Percentiles rank a stretch among this genome's conserved stretches.
phyloP scores from a whole-genome alignment of 2,797 vertebrate genomes.

The Pseudomugil tenellus region DNA sequence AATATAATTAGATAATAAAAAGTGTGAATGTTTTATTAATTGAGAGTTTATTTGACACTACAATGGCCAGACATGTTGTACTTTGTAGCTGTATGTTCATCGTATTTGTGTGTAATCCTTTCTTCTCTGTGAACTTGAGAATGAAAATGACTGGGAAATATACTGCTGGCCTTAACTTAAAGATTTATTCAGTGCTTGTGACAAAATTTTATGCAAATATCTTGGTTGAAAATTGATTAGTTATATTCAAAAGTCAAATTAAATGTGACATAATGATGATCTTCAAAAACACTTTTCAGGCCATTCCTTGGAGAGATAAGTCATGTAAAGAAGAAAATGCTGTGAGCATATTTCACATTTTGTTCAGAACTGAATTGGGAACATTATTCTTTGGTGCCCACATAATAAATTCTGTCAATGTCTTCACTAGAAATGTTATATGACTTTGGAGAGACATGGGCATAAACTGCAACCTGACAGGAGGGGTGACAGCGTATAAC shows the following conservation, averaged over 20 bases:
- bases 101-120: not conserved
- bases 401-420: not conserved
- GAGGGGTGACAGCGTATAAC: not conserved
- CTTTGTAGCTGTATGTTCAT: not conserved
- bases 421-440: constrained; percentile 1
- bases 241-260: not conserved
- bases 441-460: not conserved
- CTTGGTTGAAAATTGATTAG: not conserved
- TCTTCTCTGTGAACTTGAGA: not conserved
- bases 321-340: not conserved
- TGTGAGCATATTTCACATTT: not conserved
- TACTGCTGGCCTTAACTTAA: not conserved
- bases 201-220: not conserved
- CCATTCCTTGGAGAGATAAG: not conserved
- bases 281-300: not conserved
- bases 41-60: not conserved
- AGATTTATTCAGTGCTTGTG: not conserved
- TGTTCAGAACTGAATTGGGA: not conserved
- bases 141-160: not conserved
- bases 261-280: not conserved
- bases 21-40: not conserved
- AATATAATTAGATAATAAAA: not conserved
- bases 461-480: not conserved
- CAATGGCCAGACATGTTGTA: not conserved
- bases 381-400: not conserved